These are phyloP conservation scores for Sebastes kiyomatsui DNA, from an alignment of 2,797 vertebrate species.

Conservation along the genomic window DNA sequence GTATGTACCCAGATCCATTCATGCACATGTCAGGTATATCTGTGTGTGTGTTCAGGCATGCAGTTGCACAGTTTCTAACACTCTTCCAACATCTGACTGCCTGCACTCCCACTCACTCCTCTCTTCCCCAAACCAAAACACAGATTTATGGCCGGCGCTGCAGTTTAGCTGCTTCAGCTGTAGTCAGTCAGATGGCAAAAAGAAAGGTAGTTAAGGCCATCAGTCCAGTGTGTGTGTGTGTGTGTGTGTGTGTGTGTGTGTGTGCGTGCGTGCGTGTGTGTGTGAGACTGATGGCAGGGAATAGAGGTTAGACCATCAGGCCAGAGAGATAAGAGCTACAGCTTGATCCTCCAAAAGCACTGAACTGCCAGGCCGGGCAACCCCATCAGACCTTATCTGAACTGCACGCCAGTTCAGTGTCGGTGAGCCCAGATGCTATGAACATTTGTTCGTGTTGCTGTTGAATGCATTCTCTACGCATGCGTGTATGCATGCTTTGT, in stretches of 20 bases:
- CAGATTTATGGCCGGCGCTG: conserved; percentile 4
- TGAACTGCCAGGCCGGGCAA: conserved; percentile 31
- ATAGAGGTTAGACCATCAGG: conserved; percentile 56
- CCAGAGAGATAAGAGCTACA: conserved; percentile 61
- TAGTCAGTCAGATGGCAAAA: conserved; percentile 38
- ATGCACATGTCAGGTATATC: background rate
- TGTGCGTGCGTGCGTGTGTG: background rate
- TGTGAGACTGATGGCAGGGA: conserved; percentile 37
- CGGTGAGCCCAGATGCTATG: conserved; percentile 1
- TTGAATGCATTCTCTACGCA: background rate
- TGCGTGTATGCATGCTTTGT: background rate
- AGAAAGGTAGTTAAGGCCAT: conserved; percentile 24
- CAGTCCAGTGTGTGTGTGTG: conserved; percentile 7
- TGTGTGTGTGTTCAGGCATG: conserved; percentile 1
- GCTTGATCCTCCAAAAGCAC: conserved; percentile 56
- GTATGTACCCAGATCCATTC: background rate
- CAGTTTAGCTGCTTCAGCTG: conserved; percentile 42
- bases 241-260: conserved; percentile 12
- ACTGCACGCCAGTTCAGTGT: conserved; percentile 16
- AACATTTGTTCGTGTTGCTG: background rate
- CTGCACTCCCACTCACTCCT: background rate
- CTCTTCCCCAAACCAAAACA: background rate
- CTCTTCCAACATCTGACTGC: background rate
- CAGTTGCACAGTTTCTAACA: background rate
- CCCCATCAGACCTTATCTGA: conserved; percentile 40